Evolutionary conservation across 2,113 vertebrate genomes (phyloP).

Genomic region (Upupa epops): DNA sequence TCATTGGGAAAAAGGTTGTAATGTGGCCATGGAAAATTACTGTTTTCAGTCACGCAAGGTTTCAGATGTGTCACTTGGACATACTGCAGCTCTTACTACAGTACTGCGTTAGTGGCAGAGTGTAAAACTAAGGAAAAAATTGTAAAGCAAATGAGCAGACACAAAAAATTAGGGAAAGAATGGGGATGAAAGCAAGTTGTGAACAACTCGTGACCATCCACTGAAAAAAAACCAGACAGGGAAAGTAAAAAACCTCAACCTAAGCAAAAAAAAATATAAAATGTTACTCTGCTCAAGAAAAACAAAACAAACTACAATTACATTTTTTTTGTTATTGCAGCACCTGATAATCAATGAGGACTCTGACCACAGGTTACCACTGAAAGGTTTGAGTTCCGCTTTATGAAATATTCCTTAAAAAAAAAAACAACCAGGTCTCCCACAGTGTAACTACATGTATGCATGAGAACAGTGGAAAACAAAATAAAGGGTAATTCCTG

Average conservation of each 20-base stretch:
- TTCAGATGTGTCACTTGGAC: not conserved
- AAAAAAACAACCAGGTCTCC: not conserved
- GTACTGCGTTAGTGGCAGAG: not conserved
- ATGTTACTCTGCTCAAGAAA: not conserved
- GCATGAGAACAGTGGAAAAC: not conserved
- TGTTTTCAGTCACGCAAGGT: not conserved
- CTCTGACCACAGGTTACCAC: not conserved
- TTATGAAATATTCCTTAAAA: not conserved
- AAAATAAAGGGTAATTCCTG: not conserved
- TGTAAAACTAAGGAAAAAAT: not conserved
- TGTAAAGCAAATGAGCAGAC: not conserved
- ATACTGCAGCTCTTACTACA: not conserved
- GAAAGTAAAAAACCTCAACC: fast-evolving
- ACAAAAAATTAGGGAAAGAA: not conserved
- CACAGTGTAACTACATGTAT: not conserved
- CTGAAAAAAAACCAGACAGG: not conserved
- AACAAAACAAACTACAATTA: not conserved
- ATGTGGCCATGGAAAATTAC: not conserved
- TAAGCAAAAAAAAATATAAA: not conserved
- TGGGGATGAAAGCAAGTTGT: not conserved
- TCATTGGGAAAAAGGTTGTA: not conserved
- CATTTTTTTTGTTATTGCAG: not conserved
- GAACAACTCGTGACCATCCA: not conserved
- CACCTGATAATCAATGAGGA: not conserved
- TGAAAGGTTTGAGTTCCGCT: not conserved